Percentiles rank a stretch among this genome's conserved stretches.
Evolutionary conservation across 2,888 invertebrate species (phyloP).

Genomic region (Drosophila koepferae): DNA sequence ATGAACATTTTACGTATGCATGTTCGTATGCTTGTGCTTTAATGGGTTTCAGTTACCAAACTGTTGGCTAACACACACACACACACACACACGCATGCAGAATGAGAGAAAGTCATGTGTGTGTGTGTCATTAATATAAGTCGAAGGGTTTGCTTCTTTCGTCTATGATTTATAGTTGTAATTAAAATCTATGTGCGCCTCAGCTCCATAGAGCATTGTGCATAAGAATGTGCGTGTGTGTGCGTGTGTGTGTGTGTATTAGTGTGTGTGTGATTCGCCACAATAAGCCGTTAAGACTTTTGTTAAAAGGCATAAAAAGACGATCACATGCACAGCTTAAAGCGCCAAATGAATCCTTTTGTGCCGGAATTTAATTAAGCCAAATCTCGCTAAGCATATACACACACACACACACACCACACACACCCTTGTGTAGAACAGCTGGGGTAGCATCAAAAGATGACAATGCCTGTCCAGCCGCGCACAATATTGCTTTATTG

Average conservation of each 20-base stretch:
- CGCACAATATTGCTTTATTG: conserved; percentile 71
- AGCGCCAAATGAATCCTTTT: conserved; percentile 67
- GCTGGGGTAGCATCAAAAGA: conserved; percentile 55
- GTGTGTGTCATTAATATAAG: conserved; percentile 27
- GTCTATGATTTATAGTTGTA: conserved; percentile 72
- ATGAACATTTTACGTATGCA: conserved; percentile 28
- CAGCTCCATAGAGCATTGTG: background rate
- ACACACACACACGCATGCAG: background rate
- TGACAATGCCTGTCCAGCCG: conserved; percentile 63
- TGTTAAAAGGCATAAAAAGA: conserved; percentile 70
- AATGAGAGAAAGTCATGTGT: background rate
- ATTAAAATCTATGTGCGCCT: conserved; percentile 68
- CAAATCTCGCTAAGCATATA: conserved; percentile 70
- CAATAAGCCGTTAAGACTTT: conserved; percentile 75
- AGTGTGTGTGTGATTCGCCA: conserved; percentile 23
- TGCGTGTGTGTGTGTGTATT: conserved; percentile 1
- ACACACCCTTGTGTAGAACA: conserved; percentile 4
- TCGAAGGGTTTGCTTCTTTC: conserved; percentile 29
- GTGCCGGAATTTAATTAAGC: conserved; percentile 75
- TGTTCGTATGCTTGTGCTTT: conserved; percentile 22
- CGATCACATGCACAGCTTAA: conserved; percentile 43
- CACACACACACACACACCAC: conserved; percentile 5
- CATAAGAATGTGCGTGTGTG: conserved; percentile 2
- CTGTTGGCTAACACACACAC: background rate
- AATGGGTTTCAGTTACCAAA: conserved; percentile 24